Evolutionary conservation across 2,888 invertebrate genomes (phyloP).

Genomic region (Dasysyrphus tricinctus): DNA sequence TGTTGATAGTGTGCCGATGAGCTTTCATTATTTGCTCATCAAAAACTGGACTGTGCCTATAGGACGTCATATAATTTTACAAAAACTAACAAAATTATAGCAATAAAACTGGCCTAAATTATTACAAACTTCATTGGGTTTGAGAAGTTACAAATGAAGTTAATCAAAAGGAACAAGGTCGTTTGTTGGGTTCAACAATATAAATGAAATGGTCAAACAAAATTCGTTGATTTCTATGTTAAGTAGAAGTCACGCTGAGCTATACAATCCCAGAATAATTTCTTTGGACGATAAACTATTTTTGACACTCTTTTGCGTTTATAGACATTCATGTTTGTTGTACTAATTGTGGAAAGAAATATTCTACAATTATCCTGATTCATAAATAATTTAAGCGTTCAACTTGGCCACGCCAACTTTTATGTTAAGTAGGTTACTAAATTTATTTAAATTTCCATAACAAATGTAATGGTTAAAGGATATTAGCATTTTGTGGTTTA

Average conservation of each 20-base stretch:
- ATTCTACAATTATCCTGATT: no score
- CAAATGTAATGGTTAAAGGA: no score
- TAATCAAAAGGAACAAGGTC: constrained; percentile 51
- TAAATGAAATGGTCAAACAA: background rate
- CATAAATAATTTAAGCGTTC: no score
- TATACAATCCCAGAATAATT: no score
- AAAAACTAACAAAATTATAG: constrained; percentile 31
- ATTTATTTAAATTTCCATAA: no score
- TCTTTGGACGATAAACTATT: no score
- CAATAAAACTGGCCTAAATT: constrained; percentile 42
- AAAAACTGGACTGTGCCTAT: constrained; percentile 61
- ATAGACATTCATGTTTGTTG: no score
- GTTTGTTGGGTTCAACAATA: background rate
- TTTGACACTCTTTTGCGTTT: no score
- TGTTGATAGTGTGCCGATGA: constrained; percentile 60
- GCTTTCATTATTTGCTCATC: constrained; percentile 51
- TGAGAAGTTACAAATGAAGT: constrained; percentile 28
- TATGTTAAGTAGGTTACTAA: no score
- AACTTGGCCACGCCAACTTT: no score
- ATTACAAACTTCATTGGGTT: constrained; percentile 52
- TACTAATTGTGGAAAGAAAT: no score
- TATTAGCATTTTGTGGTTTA: no score
- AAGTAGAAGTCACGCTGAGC: background rate
- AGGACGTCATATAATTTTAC: constrained; percentile 45
- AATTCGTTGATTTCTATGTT: background rate